A percentile compares a stretch with the other conserved stretches of the same genome.
phyloP scores from a whole-genome alignment of 1,140 invertebrate genomes.

The Heterodera carotae region DNA sequence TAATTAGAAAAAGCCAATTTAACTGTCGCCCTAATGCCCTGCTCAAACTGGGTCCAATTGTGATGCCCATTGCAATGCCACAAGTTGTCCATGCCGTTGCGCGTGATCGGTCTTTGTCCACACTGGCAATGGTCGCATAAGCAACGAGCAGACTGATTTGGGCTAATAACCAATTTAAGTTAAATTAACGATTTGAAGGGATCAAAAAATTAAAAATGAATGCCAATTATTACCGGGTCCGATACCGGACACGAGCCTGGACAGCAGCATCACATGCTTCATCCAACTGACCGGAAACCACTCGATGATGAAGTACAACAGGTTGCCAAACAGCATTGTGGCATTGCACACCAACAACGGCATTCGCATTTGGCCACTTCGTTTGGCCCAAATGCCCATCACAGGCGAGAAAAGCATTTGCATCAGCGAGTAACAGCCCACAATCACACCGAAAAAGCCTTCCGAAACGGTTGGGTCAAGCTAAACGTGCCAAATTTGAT shows the following conservation, averaged over 20 bases:
- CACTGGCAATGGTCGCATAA: conserved; percentile 34
- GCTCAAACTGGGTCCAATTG: conserved; percentile 32
- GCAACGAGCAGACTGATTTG: conserved; percentile 30
- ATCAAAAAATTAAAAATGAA: neutral
- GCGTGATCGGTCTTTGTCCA: conserved; percentile 21
- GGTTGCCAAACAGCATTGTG: conserved; percentile 65
- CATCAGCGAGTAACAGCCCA: conserved; percentile 38
- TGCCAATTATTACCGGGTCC: conserved; percentile 58
- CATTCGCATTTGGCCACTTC: conserved; percentile 52
- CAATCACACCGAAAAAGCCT: conserved; percentile 39
- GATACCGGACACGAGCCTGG: conserved; percentile 42
- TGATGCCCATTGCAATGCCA: conserved; percentile 43
- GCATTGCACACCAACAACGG: conserved; percentile 65
- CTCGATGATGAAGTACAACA: conserved; percentile 66
- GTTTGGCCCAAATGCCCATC: conserved; percentile 32
- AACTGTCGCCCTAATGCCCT: neutral
- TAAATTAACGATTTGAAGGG: conserved; percentile 2
- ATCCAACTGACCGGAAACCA: conserved; percentile 28
- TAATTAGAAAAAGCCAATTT: conserved; percentile 37
- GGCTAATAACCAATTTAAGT: conserved; percentile 18
- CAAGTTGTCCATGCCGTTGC: conserved; percentile 39
- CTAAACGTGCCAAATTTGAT: conserved; percentile 22
- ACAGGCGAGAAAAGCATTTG: conserved; percentile 44
- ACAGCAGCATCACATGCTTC: conserved; percentile 39
- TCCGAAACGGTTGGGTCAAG: conserved; percentile 40